Base-by-base conservation (phyloP, 2,113 vertebrate genomes). In the Paralichthys olivaceus region DNA sequence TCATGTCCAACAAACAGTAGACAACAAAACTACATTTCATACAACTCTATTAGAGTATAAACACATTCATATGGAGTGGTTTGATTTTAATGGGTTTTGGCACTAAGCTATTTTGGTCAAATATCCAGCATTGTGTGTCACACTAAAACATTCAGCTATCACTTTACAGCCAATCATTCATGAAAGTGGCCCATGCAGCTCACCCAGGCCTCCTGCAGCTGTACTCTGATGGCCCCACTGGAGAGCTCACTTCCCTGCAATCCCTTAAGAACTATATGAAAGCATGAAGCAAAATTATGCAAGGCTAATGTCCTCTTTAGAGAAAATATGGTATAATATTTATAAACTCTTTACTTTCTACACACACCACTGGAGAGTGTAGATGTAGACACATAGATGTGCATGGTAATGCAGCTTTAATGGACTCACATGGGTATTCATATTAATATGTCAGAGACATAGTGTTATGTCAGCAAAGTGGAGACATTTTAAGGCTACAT, bases 301-400 rank as follows among this genome's bases (percentile, higher is more conserved):
- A 77, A 70, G 60, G 45, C 72, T 90, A 86, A 86, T 87, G 83
- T 83, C 77, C 68, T 85, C 77, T 77, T 79, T 77, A 69, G 76
- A 82, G 59, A 69, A 83, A 87, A 86, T 80, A 81, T 84, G 68
- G 32, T 84, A 4, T 75, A 86, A 88, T 83, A 89, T 91, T 90
- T 87, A 84, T 87, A 88, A 85, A 74, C 63, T 59, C 59, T 54
- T 49, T 66, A 57, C 63, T 61, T 79, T 86, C 75, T 64, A 53
- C 69, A 54, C 73, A 69, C 64, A 72, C 75, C 71, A 75, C 29
- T 40, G 65, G 68, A 65, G 81, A 81, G 72, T 67, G 78, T 43
- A 66, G 59, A 67, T 72, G 58, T 63, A 72, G 77, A 83, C 55
- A 26, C 69, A 59, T 55, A 5, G 49, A 74, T 75, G 64, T 67